Conservation (phyloP, 2,888 invertebrate species). For the Caenorhabditis sp. region DNA sequence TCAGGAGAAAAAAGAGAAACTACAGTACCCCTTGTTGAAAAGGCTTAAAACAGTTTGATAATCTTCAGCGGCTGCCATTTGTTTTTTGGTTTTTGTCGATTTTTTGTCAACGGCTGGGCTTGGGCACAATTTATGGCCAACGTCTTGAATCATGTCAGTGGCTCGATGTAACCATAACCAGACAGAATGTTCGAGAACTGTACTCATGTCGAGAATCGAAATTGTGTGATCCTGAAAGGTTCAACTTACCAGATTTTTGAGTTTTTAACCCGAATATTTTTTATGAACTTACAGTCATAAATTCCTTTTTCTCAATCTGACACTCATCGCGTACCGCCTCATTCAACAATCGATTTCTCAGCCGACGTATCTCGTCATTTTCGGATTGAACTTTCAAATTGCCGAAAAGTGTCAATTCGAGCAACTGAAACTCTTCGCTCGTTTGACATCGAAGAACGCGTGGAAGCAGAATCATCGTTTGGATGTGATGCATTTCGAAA, state of each 20-base stretch:
- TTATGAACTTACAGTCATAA: conserved; percentile 38
- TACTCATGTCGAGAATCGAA: conserved; percentile 53
- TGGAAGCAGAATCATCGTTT: conserved; percentile 55
- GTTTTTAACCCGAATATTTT: too few species aligned
- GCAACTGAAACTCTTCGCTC: not conserved
- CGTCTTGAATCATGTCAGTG: conserved; percentile 52
- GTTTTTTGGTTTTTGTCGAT: conserved; percentile 58
- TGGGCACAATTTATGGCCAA: conserved; percentile 59
- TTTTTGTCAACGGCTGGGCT: conserved; percentile 56
- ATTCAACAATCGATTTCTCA: conserved; percentile 45
- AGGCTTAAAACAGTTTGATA: conserved; percentile 59
- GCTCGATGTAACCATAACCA: conserved; percentile 58
- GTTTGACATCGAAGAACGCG: conserved; percentile 20
- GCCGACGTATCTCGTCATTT: conserved; percentile 17
- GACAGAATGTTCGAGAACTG: conserved; percentile 49
- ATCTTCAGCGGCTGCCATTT: conserved; percentile 59
- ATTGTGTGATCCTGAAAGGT: conserved; percentile 7
- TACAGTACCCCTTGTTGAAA: conserved; percentile 55
- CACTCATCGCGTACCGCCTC: conserved; percentile 35
- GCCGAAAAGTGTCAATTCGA: not conserved
- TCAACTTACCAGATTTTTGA: conserved; percentile 25
- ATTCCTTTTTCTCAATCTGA: conserved; percentile 44
- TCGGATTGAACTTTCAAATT: conserved; percentile 7
- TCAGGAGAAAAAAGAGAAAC: not conserved
- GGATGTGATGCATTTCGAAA: conserved; percentile 52